Percentiles rank a stretch among this genome's conserved stretches.
These are phyloP conservation scores for Larimichthys crocea DNA, from an alignment of 2,113 vertebrate species.

Conservation along the genomic window DNA sequence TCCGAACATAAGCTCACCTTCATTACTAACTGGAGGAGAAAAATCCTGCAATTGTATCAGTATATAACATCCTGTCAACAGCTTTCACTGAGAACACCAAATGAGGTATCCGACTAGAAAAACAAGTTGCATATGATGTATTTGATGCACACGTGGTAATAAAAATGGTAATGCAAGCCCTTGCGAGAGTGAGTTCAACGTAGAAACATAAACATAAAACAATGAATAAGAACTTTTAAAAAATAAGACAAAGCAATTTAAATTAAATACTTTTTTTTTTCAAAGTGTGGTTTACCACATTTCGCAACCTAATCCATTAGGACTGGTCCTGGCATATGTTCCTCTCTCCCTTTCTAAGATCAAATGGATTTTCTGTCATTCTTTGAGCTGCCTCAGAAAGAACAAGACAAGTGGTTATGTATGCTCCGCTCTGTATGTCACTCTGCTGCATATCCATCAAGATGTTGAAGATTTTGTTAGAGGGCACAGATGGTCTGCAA, in stretches of 20 bases:
- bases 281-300: constrained; percentile 30
- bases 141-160: neutral
- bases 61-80: constrained; percentile 14
- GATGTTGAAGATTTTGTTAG: constrained; percentile 68
- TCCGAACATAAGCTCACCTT: constrained; percentile 38
- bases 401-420: constrained; percentile 72
- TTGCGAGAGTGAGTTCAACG: neutral
- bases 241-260: neutral
- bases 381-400: constrained; percentile 56
- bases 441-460: constrained; percentile 75
- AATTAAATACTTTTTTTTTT: neutral
- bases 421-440: constrained; percentile 62
- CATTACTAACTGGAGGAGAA: constrained; percentile 41
- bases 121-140: neutral
- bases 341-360: constrained; percentile 53
- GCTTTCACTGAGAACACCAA: constrained; percentile 15
- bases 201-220: neutral
- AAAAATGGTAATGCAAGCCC: neutral
- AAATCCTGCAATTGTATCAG: constrained; percentile 35
- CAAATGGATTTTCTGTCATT: constrained; percentile 78
- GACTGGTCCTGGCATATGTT: constrained; percentile 51
- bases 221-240: neutral
- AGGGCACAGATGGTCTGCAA: constrained; percentile 79
- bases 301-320: constrained; percentile 56
- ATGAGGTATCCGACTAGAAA: constrained; percentile 8